A percentile compares a stretch with the other conserved stretches of the same genome.
phyloP scores from a whole-genome alignment of 2,113 vertebrate genomes.

The Rutilus rutilus region DNA sequence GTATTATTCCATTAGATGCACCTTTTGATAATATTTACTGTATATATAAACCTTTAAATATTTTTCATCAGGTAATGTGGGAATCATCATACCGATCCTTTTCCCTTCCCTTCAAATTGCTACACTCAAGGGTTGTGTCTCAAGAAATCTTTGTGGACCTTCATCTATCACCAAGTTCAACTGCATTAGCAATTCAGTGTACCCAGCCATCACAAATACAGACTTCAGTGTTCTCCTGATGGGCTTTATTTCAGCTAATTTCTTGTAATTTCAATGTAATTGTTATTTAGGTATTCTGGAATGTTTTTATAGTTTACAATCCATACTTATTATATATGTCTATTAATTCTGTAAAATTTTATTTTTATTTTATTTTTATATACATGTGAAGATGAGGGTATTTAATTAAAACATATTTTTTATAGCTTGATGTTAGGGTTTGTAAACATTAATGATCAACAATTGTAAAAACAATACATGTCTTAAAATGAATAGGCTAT shows the following conservation, averaged over 20 bases:
- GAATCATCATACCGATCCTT: background rate
- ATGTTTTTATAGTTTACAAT: background rate
- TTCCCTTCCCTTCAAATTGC: background rate
- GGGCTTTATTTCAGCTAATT: background rate
- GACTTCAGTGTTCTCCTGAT: background rate
- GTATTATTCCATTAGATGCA: background rate
- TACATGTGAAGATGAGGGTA: too few relatives aligned
- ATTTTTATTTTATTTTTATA: background rate
- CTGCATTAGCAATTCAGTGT: background rate
- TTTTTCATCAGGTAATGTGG: background rate
- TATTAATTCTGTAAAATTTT: background rate
- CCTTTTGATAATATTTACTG: background rate
- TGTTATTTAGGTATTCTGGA: background rate
- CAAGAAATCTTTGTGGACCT: slow-evolving; percentile 24
- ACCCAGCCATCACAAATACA: background rate
- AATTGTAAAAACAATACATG: background rate
- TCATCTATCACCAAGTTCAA: slow-evolving; percentile 1
- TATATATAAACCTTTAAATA: background rate
- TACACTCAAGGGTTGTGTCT: slow-evolving; percentile 18
- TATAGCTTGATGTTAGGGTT: background rate
- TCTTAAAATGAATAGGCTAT: background rate
- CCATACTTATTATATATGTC: background rate
- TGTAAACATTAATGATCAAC: background rate
- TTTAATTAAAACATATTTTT: too few relatives aligned
- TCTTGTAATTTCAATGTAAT: background rate